These are phyloP conservation scores for Tupaia tana DNA, from an alignment of 2,113 vertebrate species.

Conservation along the genomic window DNA sequence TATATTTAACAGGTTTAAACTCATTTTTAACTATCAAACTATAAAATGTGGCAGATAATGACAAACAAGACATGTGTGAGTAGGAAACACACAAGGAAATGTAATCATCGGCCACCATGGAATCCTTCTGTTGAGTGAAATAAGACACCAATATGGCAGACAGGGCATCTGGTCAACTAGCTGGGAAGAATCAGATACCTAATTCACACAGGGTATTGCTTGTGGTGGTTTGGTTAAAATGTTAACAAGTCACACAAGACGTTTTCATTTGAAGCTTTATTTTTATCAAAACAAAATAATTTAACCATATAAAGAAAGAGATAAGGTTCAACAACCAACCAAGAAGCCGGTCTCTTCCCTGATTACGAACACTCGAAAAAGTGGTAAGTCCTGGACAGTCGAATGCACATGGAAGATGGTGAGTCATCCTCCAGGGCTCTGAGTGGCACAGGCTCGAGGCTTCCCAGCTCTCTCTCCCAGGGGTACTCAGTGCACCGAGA, in stretches of 20 bases:
- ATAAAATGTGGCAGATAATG: conserved; percentile 16
- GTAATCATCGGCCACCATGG: background rate
- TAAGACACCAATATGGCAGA: conserved; percentile 48
- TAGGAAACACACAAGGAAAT: background rate
- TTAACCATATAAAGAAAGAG: conserved; percentile 72
- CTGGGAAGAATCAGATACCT: background rate
- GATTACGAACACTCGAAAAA: background rate
- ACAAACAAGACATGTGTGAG: background rate
- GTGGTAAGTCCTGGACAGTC: background rate
- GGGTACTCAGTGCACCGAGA: background rate
- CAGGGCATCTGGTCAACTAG: background rate
- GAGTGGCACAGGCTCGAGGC: background rate
- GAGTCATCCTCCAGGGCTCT: background rate
- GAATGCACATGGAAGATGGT: background rate
- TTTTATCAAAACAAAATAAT: conserved; percentile 83
- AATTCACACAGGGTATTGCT: background rate
- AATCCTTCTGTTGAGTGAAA: background rate
- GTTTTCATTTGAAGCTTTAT: conserved; percentile 63
- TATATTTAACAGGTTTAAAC: conserved; percentile 61
- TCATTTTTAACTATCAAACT: background rate
- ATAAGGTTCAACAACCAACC: conserved; percentile 39
- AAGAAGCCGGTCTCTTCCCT: conserved; percentile 5
- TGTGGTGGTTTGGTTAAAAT: background rate
- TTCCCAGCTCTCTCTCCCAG: background rate
- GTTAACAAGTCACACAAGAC: conserved; percentile 43